A percentile compares a stretch with the other conserved stretches of the same genome.
These are phyloP conservation scores for Trachelipus rathkii DNA, from an alignment of 1,140 invertebrate species.

Conservation along the genomic window DNA sequence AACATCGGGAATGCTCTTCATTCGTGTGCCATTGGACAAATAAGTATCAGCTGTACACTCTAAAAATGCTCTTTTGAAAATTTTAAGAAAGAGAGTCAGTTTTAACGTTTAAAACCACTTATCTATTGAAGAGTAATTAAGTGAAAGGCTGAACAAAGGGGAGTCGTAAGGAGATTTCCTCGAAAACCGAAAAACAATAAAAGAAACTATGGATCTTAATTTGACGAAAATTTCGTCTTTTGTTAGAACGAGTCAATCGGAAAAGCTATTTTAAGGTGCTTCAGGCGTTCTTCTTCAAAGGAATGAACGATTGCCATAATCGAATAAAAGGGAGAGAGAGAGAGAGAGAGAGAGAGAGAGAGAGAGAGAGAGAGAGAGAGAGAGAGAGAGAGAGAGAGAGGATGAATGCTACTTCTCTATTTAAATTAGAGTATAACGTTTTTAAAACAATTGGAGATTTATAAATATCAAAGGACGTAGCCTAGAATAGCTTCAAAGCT, in stretches of 20 bases:
- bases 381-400: too few relatives aligned
- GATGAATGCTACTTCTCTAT: too few relatives aligned
- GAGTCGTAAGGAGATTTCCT: not conserved
- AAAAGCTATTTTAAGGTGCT: not conserved
- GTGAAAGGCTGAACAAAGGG: not conserved
- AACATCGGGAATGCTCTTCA: not conserved
- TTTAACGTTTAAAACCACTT: not conserved
- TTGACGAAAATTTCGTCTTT: not conserved
- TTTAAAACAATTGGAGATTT: too few relatives aligned
- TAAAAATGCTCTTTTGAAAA: not conserved
- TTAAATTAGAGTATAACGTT: too few relatives aligned
- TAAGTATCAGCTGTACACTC: not conserved
- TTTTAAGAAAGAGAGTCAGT: not conserved
- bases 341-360: too few relatives aligned
- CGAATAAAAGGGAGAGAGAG: too few relatives aligned
- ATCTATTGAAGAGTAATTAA: not conserved
- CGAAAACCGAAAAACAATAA: too few relatives aligned
- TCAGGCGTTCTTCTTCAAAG: constrained; percentile 1
- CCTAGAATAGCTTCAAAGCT: too few relatives aligned
- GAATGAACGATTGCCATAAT: not conserved
- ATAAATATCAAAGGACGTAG: too few relatives aligned
- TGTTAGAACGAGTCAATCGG: not conserved
- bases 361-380: too few relatives aligned
- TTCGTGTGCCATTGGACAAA: not conserved
- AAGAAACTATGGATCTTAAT: too few relatives aligned